phyloP scores from a whole-genome alignment of 2,888 invertebrate species.

The Periphyllus acericola region DNA sequence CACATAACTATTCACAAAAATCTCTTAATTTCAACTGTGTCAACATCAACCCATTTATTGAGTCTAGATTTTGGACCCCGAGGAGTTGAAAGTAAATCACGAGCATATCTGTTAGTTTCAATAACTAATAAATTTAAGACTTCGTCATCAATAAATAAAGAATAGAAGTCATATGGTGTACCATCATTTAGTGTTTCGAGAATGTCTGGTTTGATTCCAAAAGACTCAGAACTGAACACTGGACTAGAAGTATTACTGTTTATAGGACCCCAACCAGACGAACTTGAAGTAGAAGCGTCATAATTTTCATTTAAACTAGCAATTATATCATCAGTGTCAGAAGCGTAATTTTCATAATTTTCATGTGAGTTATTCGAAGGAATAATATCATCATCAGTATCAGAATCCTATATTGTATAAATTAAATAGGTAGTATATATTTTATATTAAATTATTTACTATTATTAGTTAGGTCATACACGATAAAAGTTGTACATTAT shows the following conservation, averaged over 20 bases:
- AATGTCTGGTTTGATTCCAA: conserved; percentile 18
- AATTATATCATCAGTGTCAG: neutral
- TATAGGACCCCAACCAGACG: neutral
- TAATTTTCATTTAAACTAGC: neutral
- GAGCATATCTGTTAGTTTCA: neutral
- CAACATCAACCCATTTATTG: conserved; percentile 64
- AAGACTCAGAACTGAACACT: neutral
- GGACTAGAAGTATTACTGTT: conserved; percentile 11
- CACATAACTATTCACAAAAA: conserved; percentile 65
- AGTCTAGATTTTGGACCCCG: conserved; percentile 14
- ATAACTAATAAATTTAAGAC: conserved; percentile 1
- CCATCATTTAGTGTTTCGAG: neutral
- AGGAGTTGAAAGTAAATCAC: conserved; percentile 7
- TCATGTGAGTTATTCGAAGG: too few species aligned
- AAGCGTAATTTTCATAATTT: too few species aligned
- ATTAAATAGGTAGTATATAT: too few species aligned
- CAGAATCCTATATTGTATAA: too few species aligned
- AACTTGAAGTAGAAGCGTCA: neutral
- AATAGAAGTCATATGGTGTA: neutral
- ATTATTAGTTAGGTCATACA: too few species aligned
- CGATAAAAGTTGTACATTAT: too few species aligned
- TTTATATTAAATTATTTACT: too few species aligned
- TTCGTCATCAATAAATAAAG: neutral
- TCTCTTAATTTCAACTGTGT: conserved; percentile 64
- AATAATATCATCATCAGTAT: too few species aligned